Base-by-base conservation (phyloP, 1,140 invertebrate genomes). In the Lasioglossum baleicum region DNA sequence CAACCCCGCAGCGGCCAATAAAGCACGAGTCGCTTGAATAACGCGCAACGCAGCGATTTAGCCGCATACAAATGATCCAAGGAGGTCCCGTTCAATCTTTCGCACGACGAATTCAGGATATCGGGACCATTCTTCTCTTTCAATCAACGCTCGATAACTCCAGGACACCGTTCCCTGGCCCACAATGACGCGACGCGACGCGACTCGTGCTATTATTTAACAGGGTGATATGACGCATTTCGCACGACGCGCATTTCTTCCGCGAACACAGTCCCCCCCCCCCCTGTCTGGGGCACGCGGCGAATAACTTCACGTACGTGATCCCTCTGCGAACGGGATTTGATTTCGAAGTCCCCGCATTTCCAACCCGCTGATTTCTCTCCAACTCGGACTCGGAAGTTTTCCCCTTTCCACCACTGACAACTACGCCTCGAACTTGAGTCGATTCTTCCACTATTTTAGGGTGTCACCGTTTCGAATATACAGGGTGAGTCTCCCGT, bases 241-340 rank as follows among this genome's bases (percentile, higher is more conserved):
- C 60, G 76, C 69, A 40, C 56, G 48, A 73, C 35, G 69, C 69
- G 76, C 76, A 56, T 72, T 61, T 73, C 48, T 7, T 10, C 20
- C 68, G 35, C 65, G 72, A 78, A 73, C 72, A 78, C 60, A 44
- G 69, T 48, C 61, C 10, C n/a, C n/a, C n/a, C n/a, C n/a, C n/a
- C n/a, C n/a, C 56, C 58, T 60, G 70, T 78, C 63, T 73, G 69
- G 69, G 60, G 51, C 76, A 44, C 17, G 58, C 44, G 17, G 7
- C 61, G 76, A 78, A 73, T 73, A 78, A 78, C 76, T 73, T 65
- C 60, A 44, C 35, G 60, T 73, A 78, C 76, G 76, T 73, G 76
- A 78, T 56, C 61, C 48, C 51, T 72, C 69, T 65, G 35, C 69
- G 48, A 72, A 73, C 69, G 44, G 72, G 61, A 58, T 64, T 22